Evolutionary conservation across 2,888 invertebrate genomes (phyloP).

Genomic region (Uropetala carovei): DNA sequence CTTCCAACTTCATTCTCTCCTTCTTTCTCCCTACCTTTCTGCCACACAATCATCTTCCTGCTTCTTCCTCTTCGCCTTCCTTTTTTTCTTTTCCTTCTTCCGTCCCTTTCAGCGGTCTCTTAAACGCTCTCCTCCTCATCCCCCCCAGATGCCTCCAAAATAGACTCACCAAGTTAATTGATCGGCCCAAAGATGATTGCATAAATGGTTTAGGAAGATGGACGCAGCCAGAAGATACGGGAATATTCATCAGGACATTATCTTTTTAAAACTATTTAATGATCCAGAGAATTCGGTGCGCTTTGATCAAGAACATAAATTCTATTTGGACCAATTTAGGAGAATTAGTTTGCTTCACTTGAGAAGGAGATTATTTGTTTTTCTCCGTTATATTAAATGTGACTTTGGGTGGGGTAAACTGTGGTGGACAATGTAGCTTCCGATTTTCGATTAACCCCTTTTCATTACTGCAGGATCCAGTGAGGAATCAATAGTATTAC

Average conservation of each 20-base stretch:
- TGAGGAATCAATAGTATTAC: too few species aligned
- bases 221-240: not conserved
- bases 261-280: constrained; percentile 28
- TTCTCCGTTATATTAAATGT: not conserved
- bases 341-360: not conserved
- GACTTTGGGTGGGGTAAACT: not conserved
- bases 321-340: not conserved
- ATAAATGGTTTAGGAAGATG: not conserved
- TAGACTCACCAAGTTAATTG: constrained; percentile 28
- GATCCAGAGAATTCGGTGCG: not conserved
- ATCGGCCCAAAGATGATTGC: constrained; percentile 10
- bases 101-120: not conserved
- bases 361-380: not conserved
- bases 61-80: too few species aligned
- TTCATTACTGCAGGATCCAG: not conserved
- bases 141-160: not conserved
- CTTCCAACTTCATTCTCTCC: not conserved
- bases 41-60: too few species aligned
- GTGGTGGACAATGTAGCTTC: not conserved
- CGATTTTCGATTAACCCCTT: not conserved
- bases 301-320: not conserved
- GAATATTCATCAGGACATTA: not conserved
- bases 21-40: not conserved
- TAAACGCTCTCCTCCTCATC: not conserved
- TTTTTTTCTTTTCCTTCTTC: not conserved